Evolutionary conservation across 1,140 invertebrate genomes (phyloP).

Genomic region (Drosophila seguyi): DNA sequence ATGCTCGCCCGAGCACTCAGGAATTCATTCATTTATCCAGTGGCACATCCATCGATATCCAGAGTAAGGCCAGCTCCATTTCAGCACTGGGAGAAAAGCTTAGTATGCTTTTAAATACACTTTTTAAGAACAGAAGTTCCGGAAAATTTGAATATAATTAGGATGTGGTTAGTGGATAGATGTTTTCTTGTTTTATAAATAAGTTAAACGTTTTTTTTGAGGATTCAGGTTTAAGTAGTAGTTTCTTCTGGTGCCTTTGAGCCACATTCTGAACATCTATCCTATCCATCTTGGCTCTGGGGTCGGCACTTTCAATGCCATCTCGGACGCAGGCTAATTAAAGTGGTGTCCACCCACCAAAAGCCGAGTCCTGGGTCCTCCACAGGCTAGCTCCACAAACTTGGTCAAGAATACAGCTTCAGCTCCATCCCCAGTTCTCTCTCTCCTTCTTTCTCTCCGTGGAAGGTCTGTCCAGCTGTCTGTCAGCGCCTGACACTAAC

Average conservation of each 20-base stretch:
- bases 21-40: constrained; percentile 58
- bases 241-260: neutral
- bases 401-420: constrained; percentile 14
- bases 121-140: too few relatives aligned
- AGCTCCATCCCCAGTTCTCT: constrained; percentile 5
- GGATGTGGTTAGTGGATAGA: neutral
- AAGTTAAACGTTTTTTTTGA: neutral
- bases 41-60: constrained; percentile 54
- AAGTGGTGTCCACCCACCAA: constrained; percentile 80
- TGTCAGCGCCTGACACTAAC: constrained; percentile 64
- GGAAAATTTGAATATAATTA: neutral
- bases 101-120: too few relatives aligned
- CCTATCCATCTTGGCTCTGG: constrained; percentile 40
- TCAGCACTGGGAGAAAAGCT: neutral
- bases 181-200: neutral
- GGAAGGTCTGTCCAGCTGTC: constrained; percentile 46
- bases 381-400: neutral
- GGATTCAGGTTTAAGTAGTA: too few relatives aligned
- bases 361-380: constrained; percentile 23
- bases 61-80: constrained; percentile 24
- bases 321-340: constrained; percentile 71
- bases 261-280: constrained; percentile 12
- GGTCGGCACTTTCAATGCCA: constrained; percentile 71
- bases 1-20: constrained; percentile 59
- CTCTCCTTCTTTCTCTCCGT: constrained; percentile 1